Evolutionary conservation across 2,888 invertebrate genomes (phyloP), one percentile per base, ranked within the genome.

Genomic region (Seladonia tumulorum): DNA sequence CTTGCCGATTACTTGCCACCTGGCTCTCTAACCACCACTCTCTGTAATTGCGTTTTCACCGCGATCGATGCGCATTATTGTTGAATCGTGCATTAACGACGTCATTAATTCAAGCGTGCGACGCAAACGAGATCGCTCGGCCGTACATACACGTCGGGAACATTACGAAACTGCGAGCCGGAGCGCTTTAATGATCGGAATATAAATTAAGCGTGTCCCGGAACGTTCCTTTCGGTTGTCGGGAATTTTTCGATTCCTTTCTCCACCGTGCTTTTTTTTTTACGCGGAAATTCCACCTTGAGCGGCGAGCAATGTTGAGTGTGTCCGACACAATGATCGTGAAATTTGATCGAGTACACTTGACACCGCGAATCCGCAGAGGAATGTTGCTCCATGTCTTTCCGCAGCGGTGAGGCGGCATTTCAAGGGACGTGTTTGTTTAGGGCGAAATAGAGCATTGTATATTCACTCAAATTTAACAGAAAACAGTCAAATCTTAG

Each of bases 1-100:
- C 60, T 53, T 53, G 47, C 60, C 78, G 81, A 53, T 85, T 87
- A 79, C 77, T 85, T 74, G 82, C 60, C 85, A 79, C 70, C 82
- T 70, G 73, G 68, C 10, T 53, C 45, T 42, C 60, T 35, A 68
- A 45, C 81, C 49, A 42, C 71, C 39, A 77, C 79, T 79, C 85
- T 73, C 72, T 80, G 76, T 82, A 87, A 87, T 87, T 87, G 80
- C 82, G 70, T 80, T 83, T 82, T 74, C 78, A 68, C 45, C 45
- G 35, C 86, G 84, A 87, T 87, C 87, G 87, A 87, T 87, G 78
- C 82, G 39, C 84, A 82, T 87, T 87, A 87, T 87, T 80, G 87
- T 84, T 80, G 87, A 87, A 87, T 87, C 83, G 78, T 76, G 82
- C 79, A 87, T 87, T 87, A 87, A 87, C 87, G 84, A 84, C 84